A percentile compares a stretch with the other conserved stretches of the same genome.
These are phyloP conservation scores for Hylaeus volcanicus DNA, from an alignment of 1,140 invertebrate species.

Conservation along the genomic window DNA sequence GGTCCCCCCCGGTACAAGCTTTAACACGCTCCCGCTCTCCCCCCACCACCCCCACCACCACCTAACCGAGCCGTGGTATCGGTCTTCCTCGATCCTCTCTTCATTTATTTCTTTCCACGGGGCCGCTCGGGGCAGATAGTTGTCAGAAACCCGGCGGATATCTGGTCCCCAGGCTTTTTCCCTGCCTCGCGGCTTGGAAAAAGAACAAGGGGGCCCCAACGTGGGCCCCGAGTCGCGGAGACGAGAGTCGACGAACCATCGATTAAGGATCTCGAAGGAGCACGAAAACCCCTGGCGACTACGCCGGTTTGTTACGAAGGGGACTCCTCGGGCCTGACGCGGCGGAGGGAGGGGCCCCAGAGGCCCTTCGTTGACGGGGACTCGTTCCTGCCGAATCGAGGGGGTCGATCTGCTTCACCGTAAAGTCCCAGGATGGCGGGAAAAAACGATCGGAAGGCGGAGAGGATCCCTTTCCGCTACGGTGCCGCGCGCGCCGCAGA, in stretches of 20 bases:
- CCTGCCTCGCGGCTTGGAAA: constrained; percentile 1
- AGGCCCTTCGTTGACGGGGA: constrained; percentile 53
- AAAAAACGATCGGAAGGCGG: constrained; percentile 43
- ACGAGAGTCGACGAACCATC: constrained; percentile 57
- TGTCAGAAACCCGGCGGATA: constrained; percentile 72
- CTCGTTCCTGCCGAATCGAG: constrained; percentile 59
- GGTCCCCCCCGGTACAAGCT: constrained; percentile 64
- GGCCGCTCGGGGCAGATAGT: constrained; percentile 59
- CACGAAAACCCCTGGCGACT: constrained; percentile 47
- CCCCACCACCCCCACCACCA: background rate
- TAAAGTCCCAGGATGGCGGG: constrained; percentile 52
- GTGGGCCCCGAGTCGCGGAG: background rate
- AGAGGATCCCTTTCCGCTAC: background rate
- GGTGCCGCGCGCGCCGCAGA: constrained; percentile 34
- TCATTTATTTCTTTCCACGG: constrained; percentile 39
- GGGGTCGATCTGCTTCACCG: constrained; percentile 57
- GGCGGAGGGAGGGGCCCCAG: background rate
- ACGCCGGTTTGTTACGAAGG: constrained; percentile 42
- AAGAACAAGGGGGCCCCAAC: constrained; percentile 11
- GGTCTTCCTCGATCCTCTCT: constrained; percentile 48
- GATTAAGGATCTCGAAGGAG: constrained; percentile 56
- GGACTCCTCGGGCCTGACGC: too few relatives aligned
- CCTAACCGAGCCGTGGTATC: constrained; percentile 12
- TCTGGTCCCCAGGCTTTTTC: constrained; percentile 54
- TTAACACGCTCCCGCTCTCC: constrained; percentile 51